Percentiles rank a stretch among this genome's conserved stretches.
phyloP scores from a whole-genome alignment of 2,113 vertebrate species.

The Sylvietta virens region DNA sequence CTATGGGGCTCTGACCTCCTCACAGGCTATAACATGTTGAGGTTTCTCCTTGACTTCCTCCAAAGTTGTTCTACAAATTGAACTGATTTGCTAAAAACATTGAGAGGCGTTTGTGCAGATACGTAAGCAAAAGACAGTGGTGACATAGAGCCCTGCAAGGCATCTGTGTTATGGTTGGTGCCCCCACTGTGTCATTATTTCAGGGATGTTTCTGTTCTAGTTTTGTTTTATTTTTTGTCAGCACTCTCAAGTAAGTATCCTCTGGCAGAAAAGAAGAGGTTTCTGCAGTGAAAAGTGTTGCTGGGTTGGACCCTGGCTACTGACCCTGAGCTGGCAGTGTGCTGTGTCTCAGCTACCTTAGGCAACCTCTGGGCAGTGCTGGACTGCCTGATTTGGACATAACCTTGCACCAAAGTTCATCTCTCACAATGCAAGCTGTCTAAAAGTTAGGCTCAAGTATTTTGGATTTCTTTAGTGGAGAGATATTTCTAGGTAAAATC shows the following conservation, averaged over 20 bases:
- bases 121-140: fast-evolving
- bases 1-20: neutral
- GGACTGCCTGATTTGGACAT: neutral
- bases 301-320: neutral
- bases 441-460: neutral
- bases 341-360: neutral
- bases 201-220: neutral
- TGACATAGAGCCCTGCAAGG: neutral
- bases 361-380: neutral
- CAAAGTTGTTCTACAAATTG: neutral
- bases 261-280: neutral
- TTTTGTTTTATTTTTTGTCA: neutral
- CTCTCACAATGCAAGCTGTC: neutral
- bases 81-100: neutral
- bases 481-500: neutral
- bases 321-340: neutral
- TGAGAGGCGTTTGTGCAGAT: neutral
- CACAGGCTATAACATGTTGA: neutral
- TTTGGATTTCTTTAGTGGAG: neutral
- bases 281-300: neutral
- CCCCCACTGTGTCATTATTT: neutral
- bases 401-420: neutral
- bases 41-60: neutral
- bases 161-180: neutral
- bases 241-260: neutral